Evolutionary conservation across 1,140 invertebrate genomes (phyloP), one percentile per base, ranked within the genome.

Genomic region (Lutraria rhynchaena): DNA sequence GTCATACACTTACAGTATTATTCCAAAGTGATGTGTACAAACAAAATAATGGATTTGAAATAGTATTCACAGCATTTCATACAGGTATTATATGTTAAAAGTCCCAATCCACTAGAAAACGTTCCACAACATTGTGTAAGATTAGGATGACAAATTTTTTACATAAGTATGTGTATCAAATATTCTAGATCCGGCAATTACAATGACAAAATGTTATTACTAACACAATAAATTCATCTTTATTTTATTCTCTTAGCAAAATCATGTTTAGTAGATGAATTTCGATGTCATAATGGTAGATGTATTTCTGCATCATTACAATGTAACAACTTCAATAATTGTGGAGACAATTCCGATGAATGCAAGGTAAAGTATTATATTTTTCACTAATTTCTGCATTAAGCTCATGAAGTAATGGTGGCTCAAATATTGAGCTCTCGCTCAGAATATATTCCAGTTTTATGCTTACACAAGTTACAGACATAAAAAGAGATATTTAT

Each of bases 241-340:
- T 53, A 44, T 33, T 31, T 31, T n/a, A 29, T n/a, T 9, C 3
- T 75, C 46, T n/a, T 37, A 75, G 71, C 53, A 19, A 4, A 27
- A 27, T 46, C 53, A 19, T 77, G 74, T 77, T n/a, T 53, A n/a
- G 49, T 41, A 19, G 61, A 77, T 46, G 74, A 77, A 31, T 37
- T 55, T 17, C 24, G 4, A 5, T 77, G 74, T 57, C 11, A 35
- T 17, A 77, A 77, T 57, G 58, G 58, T 15, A 58, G 74, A 4
- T 77, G 74, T 41, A 57, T 77, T 7, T 41, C 60, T 0, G 41
- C 22, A 5, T 67, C 60, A 19, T 31, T 77, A 1, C 27, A 44
- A 17, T 77, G 74, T 46, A 65, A 77, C 49, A 41, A 67, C 29
- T 77, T 55, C 33, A 67, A 77, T 35, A 77, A 77, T 19, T 77